phyloP scores from a whole-genome alignment of 2,797 vertebrate species.

The Eulemur albifrons region DNA sequence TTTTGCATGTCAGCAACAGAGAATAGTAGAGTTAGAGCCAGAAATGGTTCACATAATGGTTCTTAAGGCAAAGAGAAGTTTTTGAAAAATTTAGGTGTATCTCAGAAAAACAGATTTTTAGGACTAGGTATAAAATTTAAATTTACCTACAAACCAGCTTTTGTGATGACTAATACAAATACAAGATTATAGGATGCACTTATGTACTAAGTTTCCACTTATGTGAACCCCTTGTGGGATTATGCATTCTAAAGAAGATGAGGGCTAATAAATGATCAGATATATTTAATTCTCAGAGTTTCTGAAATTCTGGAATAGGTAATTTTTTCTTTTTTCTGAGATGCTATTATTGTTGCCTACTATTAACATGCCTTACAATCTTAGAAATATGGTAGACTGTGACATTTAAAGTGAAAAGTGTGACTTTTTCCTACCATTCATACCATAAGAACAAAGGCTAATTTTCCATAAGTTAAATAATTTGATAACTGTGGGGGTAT shows the following conservation, averaged over 20 bases:
- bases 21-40: background rate
- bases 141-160: constrained; percentile 6
- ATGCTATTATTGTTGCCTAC: background rate
- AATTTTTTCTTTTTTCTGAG: constrained; percentile 1
- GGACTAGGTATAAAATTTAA: background rate
- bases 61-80: background rate
- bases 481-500: background rate
- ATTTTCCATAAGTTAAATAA: background rate
- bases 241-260: background rate
- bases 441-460: background rate
- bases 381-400: background rate
- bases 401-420: background rate
- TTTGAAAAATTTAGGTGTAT: background rate
- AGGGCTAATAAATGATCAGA: background rate
- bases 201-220: background rate
- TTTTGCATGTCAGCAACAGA: background rate
- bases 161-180: constrained; percentile 10
- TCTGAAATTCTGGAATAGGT: background rate
- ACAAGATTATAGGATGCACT: background rate
- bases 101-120: background rate
- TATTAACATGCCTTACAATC: background rate
- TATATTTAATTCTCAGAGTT: constrained; percentile 21
- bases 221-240: background rate
- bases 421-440: background rate
- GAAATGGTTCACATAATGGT: background rate